These are phyloP conservation scores for Denticeps clupeoides DNA, from an alignment of 2,797 vertebrate genomes.

Conservation along the genomic window DNA sequence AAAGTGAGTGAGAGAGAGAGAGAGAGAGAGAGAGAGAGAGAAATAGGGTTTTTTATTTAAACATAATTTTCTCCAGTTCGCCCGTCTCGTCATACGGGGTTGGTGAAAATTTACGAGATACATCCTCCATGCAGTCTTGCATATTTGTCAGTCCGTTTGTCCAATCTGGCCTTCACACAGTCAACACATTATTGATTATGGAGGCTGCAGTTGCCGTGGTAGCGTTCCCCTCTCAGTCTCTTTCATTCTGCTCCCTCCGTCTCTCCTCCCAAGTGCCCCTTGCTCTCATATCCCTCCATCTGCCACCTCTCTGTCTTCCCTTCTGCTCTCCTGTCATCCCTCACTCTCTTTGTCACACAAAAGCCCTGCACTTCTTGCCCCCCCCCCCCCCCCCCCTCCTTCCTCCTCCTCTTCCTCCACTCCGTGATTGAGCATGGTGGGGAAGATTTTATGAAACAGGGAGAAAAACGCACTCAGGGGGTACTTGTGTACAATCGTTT, in stretches of 20 bases:
- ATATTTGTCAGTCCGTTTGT: slow-evolving; percentile 26
- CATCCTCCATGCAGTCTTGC: slow-evolving; percentile 26
- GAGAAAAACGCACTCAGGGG: slow-evolving; percentile 42
- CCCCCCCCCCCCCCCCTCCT: slow-evolving; percentile 7
- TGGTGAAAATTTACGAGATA: too few species aligned
- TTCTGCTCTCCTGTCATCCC: slow-evolving; percentile 25
- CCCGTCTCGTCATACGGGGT: too few species aligned
- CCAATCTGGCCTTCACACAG: slow-evolving; percentile 27
- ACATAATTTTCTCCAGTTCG: too few species aligned
- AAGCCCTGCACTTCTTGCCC: slow-evolving; percentile 25
- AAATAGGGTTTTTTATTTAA: not conserved
- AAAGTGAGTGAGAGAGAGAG: slow-evolving; percentile 9
- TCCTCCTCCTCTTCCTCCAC: slow-evolving; percentile 12
- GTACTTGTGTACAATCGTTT: slow-evolving; percentile 35
- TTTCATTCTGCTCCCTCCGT: slow-evolving; percentile 29
- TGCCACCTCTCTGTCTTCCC: slow-evolving; percentile 37
- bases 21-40: not conserved
- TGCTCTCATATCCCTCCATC: slow-evolving; percentile 55
- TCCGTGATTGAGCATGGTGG: slow-evolving; percentile 23
- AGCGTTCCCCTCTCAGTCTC: slow-evolving; percentile 31
- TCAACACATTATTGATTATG: slow-evolving; percentile 51
- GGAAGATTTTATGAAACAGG: slow-evolving; percentile 27
- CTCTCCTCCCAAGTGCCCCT: slow-evolving; percentile 34
- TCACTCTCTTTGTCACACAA: slow-evolving; percentile 28
- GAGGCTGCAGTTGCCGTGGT: slow-evolving; percentile 41